These are phyloP conservation scores for Cherax destructor DNA, from an alignment of 1,140 invertebrate genomes.

Conservation along the genomic window DNA sequence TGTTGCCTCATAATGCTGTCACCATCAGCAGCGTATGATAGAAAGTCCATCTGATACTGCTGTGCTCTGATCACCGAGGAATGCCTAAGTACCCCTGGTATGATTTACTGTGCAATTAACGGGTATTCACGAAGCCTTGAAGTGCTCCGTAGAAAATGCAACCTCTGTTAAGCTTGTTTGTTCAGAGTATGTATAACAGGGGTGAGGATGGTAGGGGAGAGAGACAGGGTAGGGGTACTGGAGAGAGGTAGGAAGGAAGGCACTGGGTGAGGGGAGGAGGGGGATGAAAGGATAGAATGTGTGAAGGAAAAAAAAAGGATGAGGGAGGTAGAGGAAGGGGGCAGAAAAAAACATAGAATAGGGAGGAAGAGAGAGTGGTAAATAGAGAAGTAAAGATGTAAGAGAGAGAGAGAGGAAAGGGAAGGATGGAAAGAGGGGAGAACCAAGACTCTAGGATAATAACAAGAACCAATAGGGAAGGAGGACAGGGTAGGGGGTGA, in stretches of 20 bases:
- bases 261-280: neutral
- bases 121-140: constrained; percentile 38
- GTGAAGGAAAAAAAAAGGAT: neutral
- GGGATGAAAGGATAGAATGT: neutral
- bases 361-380: neutral
- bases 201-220: neutral
- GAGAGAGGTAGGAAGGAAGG: neutral
- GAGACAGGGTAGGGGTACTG: neutral
- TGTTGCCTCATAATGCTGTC: too few relatives aligned
- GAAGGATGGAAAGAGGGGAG: too few relatives aligned
- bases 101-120: constrained; percentile 57
- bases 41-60: too few relatives aligned
- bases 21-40: too few relatives aligned
- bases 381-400: too few relatives aligned
- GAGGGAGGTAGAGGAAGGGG: too few relatives aligned
- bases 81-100: neutral
- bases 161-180: neutral
- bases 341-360: neutral
- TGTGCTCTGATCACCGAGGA: neutral
- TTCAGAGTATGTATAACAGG: neutral
- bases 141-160: neutral
- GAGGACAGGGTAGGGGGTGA: too few relatives aligned
- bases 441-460: too few relatives aligned
- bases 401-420: too few relatives aligned
- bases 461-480: too few relatives aligned